These are phyloP conservation scores for Sebastolobus alascanus DNA, from an alignment of 2,797 vertebrate species.

Conservation along the genomic window DNA sequence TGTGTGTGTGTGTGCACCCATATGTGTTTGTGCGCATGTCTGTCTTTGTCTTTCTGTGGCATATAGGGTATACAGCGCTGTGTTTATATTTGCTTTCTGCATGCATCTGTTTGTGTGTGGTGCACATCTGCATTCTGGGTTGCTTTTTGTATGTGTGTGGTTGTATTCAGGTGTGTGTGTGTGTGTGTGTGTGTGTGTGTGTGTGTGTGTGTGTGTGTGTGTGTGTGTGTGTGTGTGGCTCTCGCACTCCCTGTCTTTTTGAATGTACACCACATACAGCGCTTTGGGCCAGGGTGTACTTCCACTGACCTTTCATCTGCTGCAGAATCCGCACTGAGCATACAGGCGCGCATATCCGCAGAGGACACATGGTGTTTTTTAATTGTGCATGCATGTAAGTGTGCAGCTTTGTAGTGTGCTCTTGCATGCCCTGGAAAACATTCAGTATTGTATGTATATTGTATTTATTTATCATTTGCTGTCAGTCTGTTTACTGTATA, in stretches of 20 bases:
- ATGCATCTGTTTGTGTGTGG: conserved; percentile 22
- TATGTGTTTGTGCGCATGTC: conserved; percentile 49
- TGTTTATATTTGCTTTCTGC: conserved; percentile 39
- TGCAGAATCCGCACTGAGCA: conserved; percentile 29
- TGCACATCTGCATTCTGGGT: conserved; percentile 42
- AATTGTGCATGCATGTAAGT: conserved; percentile 12
- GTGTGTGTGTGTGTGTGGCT: conserved; percentile 18
- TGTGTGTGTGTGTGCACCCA: conserved; percentile 45
- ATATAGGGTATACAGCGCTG: background rate
- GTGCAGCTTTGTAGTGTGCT: background rate
- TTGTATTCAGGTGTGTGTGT: conserved; percentile 30
- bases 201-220: conserved; percentile 32
- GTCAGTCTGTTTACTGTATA: conserved; percentile 1
- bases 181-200: conserved; percentile 25
- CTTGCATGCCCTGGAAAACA: background rate
- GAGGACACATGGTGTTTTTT: conserved; percentile 25
- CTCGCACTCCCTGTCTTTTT: conserved; percentile 38
- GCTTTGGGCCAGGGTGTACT: conserved; percentile 54
- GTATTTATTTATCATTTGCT: background rate
- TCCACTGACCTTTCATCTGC: conserved; percentile 72
- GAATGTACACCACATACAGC: conserved; percentile 46
- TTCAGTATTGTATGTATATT: background rate
- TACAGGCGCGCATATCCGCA: conserved; percentile 1
- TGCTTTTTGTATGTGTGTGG: conserved; percentile 18
- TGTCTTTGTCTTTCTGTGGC: conserved; percentile 36